These are phyloP conservation scores for Reinhardtius hippoglossoides DNA, from an alignment of 2,113 vertebrate species.

Conservation along the genomic window DNA sequence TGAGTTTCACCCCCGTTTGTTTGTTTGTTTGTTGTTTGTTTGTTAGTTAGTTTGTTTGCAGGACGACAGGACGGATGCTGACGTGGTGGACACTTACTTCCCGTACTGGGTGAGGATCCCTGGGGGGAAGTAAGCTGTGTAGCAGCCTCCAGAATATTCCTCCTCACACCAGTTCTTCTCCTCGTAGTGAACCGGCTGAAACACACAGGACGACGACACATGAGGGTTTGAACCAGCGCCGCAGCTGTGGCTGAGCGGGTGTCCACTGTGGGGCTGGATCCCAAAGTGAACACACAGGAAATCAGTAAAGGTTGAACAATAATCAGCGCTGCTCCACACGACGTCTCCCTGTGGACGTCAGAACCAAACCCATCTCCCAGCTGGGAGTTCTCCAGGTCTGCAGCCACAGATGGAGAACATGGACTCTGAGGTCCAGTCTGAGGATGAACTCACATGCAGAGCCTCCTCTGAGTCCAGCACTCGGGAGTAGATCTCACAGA, in stretches of 20 bases:
- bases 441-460: conserved; percentile 86
- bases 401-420: too few relatives aligned
- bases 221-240: neutral
- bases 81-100: conserved; percentile 79
- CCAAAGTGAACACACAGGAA: too few relatives aligned
- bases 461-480: conserved; percentile 91
- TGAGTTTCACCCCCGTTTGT: neutral
- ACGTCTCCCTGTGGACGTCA: too few relatives aligned
- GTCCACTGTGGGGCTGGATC: too few relatives aligned
- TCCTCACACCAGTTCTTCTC: conserved; percentile 99
- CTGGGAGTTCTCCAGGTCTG: too few relatives aligned
- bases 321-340: too few relatives aligned
- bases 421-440: neutral
- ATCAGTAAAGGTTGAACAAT: too few relatives aligned
- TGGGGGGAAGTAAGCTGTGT: conserved; percentile 94
- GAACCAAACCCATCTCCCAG: too few relatives aligned
- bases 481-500: conserved; percentile 94
- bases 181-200: conserved; percentile 95
- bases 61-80: neutral
- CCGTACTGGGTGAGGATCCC: conserved; percentile 96
- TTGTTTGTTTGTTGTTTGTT: neutral
- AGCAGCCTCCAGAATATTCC: conserved; percentile 96
- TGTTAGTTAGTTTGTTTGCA: neutral
- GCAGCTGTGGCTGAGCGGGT: too few relatives aligned
- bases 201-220: neutral